Percentiles rank a stretch among this genome's conserved stretches.
phyloP scores from a whole-genome alignment of 2,797 vertebrate species.

The Lycodopsis pacificus region DNA sequence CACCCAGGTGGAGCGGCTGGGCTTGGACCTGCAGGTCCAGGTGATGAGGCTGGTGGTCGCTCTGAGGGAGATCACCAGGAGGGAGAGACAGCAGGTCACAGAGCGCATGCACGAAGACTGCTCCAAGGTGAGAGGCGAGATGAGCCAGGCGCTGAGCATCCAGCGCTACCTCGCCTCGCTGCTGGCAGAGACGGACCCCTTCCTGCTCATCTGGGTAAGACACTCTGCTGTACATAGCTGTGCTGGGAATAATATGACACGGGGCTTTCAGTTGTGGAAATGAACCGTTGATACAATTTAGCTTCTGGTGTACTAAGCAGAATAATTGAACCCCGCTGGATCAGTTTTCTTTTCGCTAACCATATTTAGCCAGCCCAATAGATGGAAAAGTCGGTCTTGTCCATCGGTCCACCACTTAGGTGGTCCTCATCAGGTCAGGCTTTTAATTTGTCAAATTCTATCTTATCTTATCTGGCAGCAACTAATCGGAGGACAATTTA shows the following conservation, averaged over 20 bases:
- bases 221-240: no score
- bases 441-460: no score
- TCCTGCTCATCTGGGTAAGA: conserved; percentile 84
- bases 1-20: conserved; percentile 72
- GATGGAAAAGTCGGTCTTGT: no score
- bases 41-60: conserved; percentile 75
- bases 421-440: no score
- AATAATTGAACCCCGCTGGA: background rate
- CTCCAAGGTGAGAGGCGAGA: conserved; percentile 64
- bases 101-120: conserved; percentile 70
- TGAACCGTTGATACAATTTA: background rate
- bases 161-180: conserved; percentile 74
- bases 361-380: background rate
- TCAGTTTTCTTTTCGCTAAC: background rate
- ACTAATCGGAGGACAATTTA: background rate
- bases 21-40: conserved; percentile 73
- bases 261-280: background rate
- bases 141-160: conserved; percentile 75
- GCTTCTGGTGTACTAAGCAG: background rate
- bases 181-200: conserved; percentile 80
- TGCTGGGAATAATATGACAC: background rate
- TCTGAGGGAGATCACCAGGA: conserved; percentile 72
- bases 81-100: conserved; percentile 73
- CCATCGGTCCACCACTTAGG: no score
- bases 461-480: background rate